Base-by-base conservation (phyloP, 2,113 vertebrate genomes). In the Callaeas wilsoni region DNA sequence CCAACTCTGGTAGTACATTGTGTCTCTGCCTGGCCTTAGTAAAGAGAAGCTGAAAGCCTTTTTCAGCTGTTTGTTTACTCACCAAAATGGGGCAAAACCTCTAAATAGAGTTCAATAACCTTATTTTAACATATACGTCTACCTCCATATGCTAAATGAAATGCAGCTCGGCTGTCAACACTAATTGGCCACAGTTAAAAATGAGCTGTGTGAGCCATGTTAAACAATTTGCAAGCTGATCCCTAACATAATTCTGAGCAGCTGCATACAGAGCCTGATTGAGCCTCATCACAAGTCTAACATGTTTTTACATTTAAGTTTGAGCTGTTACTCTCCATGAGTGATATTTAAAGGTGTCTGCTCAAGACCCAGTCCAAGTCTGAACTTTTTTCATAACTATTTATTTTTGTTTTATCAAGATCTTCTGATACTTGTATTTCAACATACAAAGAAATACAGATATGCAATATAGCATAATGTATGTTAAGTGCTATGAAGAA, bases 151-250 rank as follows among this genome's bases (percentile, higher is more conserved):
- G 70, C 53, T 57, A 90, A 93, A 87, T 79, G 37, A 76, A 60
- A 69, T 62, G 53, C 55, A 69, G 55, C 67, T 62, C 73, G 50
- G 57, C 62, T 96, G 87, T 96, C 93, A 93, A 39, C 41, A 56
- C 53, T 93, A 91, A 84, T 78, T 82, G 46, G 84, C 85, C 57
- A 73, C 87, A 76, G 70, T 91, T 94, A 73, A 87, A 93, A 89
- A 73, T 50, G 27, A 96, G 53, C 63, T 55, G 46, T 7, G 1
- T 91, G 74, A 91, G 57, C 81, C n/a, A 25, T 49, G 27, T 87
- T 80, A 94, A 91, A 79, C 57, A 79, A 57, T 89, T 94, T 94
- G 77, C 67, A 95, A 69, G 50, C 59, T 95, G 84, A 76, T 91
- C 74, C 41, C 53, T 73, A 65, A 30, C 15, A 8, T 68, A 87